Base-by-base conservation (phyloP, 1,140 invertebrate genomes). In the Cyclina sinensis region DNA sequence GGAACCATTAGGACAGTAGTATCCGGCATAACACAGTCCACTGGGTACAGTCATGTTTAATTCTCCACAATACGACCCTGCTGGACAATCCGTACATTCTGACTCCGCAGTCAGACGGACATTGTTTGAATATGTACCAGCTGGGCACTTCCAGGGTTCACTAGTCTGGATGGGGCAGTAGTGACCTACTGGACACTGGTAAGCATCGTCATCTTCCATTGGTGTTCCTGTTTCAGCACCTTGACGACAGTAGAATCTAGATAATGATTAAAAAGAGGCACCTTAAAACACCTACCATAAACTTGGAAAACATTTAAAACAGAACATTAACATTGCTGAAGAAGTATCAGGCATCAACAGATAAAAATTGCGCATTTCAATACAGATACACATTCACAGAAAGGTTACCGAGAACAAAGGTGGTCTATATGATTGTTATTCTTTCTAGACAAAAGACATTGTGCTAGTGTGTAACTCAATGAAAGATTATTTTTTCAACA, bases 231-330 rank as follows among this genome's bases (percentile, higher is more conserved):
- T 92, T 35, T 87, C 85, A 12, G 94, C 94, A 1, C 90, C 89
- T 81, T 91, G 93, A 48, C 91, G 82, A 90, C 94, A 95, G 92
- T 92, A 95, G 62, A 91, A 95, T 27, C 94, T 95, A 83, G 18
- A 78, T 89, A 86, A 59, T 43, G 30, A 43, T 43, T 43, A n/a
- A n/a, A n/a, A n/a, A n/a, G n/a, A n/a, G n/a, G n/a, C n/a, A n/a
- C n/a, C n/a, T n/a, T n/a, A n/a, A n/a, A n/a, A n/a, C n/a, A n/a
- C n/a, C n/a, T n/a, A n/a, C n/a, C n/a, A n/a, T n/a, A n/a, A n/a
- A n/a, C n/a, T n/a, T n/a, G n/a, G 43, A 43, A 43, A 43, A 43
- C 43, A 43, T 43, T 43, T 43, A 14, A 7, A 43, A 4, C 4
- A 4, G 43, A 14, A 7, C 43, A 43, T 43, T 4, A 43, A 43